Percentiles rank a stretch among this genome's conserved stretches.
These are phyloP conservation scores for Epinotia brunnichana DNA, from an alignment of 2,888 invertebrate genomes.

Conservation along the genomic window DNA sequence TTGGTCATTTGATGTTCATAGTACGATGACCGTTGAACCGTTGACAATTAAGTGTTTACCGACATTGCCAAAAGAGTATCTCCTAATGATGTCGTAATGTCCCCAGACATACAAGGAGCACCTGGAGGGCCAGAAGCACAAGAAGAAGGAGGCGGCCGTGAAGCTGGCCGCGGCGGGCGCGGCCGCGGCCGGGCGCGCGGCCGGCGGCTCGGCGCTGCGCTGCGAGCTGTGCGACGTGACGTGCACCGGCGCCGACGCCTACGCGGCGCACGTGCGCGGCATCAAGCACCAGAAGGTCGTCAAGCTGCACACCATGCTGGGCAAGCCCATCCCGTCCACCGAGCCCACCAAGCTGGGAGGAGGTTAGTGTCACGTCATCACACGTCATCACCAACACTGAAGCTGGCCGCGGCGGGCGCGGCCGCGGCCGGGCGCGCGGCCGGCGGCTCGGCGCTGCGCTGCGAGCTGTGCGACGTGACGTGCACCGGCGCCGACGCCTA, in stretches of 20 bases:
- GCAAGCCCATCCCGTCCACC: constrained; percentile 98
- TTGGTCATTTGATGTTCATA: no score
- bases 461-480: constrained; percentile 99
- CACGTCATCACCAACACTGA: constrained; percentile 58
- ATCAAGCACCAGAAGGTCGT: constrained; percentile 99
- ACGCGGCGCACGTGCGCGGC: constrained; percentile 98
- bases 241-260: constrained; percentile 99
- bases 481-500: constrained; percentile 99
- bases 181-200: constrained; percentile 68
- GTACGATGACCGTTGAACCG: no score
- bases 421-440: constrained; percentile 66
- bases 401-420: constrained; percentile 85
- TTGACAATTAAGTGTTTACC: no score
- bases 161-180: constrained; percentile 85
- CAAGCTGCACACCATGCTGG: constrained; percentile 97
- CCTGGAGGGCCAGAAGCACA: constrained; percentile 99
- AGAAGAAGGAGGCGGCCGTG: constrained; percentile 95
- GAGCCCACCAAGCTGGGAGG: constrained; percentile 94
- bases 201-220: constrained; percentile 85
- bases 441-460: constrained; percentile 87
- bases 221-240: constrained; percentile 99
- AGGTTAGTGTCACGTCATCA: no score
- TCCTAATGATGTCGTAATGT: background rate
- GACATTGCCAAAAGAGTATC: no score
- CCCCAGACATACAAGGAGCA: constrained; percentile 88